Conservation (phyloP, 2,888 invertebrate species). For the Tuta absoluta region DNA sequence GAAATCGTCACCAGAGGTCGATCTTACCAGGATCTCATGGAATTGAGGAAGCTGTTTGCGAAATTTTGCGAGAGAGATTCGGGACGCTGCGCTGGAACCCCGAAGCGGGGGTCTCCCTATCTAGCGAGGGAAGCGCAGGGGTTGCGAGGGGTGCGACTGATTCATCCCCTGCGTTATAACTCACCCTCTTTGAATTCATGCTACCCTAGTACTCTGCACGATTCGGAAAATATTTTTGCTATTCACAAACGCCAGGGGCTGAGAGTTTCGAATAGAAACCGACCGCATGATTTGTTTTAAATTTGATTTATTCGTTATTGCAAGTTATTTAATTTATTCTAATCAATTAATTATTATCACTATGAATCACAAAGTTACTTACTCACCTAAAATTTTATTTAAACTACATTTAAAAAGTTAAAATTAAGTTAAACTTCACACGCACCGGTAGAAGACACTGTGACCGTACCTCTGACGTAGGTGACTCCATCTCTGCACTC, state of each 20-base stretch:
- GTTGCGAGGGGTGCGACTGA: constrained; percentile 6
- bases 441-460: constrained; percentile 81
- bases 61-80: constrained; percentile 20
- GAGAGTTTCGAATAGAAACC: constrained; percentile 28
- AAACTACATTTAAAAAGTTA: not conserved
- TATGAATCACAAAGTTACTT: constrained; percentile 19
- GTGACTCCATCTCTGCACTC: constrained; percentile 78
- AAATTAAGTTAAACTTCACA: constrained; percentile 78
- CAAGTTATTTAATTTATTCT: not conserved
- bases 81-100: constrained; percentile 1
- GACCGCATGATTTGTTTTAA: constrained; percentile 26
- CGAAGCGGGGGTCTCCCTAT: not conserved
- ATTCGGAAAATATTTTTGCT: constrained; percentile 61
- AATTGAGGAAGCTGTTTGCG: constrained; percentile 33
- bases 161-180: constrained; percentile 5
- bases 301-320: constrained; percentile 3
- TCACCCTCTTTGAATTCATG: constrained; percentile 39
- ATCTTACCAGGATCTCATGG: constrained; percentile 59
- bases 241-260: constrained; percentile 46
- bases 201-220: constrained; percentile 49
- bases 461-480: constrained; percentile 80
- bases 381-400: not conserved
- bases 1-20: constrained; percentile 75
- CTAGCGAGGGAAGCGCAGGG: not conserved
- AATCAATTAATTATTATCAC: constrained; percentile 1